Percentiles rank a stretch among this genome's conserved stretches.
These are phyloP conservation scores for Tinea semifulvella DNA, from an alignment of 2,888 invertebrate genomes.

Conservation along the genomic window DNA sequence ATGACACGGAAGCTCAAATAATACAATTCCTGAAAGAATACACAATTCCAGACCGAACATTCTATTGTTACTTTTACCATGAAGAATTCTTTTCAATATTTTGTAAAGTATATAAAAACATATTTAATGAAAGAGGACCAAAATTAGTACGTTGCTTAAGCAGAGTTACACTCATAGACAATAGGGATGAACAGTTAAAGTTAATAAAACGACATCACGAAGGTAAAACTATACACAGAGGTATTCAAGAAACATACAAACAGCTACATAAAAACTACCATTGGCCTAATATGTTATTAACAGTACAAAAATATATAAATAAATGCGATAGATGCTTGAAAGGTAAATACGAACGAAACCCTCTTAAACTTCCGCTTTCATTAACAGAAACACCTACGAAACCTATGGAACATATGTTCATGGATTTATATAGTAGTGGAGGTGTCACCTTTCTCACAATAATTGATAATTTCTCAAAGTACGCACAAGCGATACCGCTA, in stretches of 20 bases:
- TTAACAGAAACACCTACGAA: conserved; percentile 24
- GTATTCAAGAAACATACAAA: conserved; percentile 15
- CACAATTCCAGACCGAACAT: conserved; percentile 19
- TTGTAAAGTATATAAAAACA: conserved; percentile 19
- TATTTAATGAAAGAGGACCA: conserved; percentile 22
- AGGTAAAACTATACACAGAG: conserved; percentile 18
- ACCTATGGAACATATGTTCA: conserved; percentile 24
- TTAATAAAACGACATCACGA: conserved; percentile 19
- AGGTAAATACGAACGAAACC: conserved; percentile 25
- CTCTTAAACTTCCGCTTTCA: conserved; percentile 22
- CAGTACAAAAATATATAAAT: conserved; percentile 24
- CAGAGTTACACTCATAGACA: conserved; percentile 21
- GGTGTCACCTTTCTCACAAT: conserved; percentile 16
- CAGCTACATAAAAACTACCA: conserved; percentile 12
- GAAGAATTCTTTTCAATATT: conserved; percentile 20
- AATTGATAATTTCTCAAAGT: conserved; percentile 18
- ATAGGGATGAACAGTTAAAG: conserved; percentile 17
- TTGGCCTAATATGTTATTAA: conserved; percentile 17
- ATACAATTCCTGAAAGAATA: conserved; percentile 19
- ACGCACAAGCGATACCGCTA: conserved; percentile 17
- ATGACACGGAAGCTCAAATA: conserved; percentile 20
- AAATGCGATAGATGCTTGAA: conserved; percentile 16
- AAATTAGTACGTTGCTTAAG: conserved; percentile 20
- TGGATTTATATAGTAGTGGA: conserved; percentile 18
- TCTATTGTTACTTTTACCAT: conserved; percentile 19